Conservation (phyloP, 2,797 vertebrate genomes). For the Anniella stebbinsi region DNA sequence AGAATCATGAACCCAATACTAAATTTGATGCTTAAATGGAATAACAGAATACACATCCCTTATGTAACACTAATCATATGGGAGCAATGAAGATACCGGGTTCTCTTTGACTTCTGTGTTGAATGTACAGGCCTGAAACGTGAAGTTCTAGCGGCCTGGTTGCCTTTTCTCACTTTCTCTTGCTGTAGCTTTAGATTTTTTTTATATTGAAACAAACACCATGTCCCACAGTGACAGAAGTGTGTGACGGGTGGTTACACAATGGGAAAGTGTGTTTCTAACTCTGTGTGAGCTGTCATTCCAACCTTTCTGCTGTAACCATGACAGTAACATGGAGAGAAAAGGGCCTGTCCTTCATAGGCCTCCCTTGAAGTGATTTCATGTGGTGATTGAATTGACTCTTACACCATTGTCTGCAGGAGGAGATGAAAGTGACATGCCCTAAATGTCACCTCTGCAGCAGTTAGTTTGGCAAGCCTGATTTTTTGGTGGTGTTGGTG, state of each 20-base stretch:
- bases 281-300: constrained; percentile 25
- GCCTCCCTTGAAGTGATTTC: constrained; percentile 26
- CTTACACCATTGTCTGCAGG: background rate
- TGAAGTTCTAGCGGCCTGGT: background rate
- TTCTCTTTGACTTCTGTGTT: background rate
- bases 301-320: constrained; percentile 25
- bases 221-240: background rate
- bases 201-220: constrained; percentile 33
- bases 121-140: background rate
- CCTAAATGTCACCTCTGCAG: constrained; percentile 20
- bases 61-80: background rate
- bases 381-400: background rate
- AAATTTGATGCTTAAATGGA: background rate
- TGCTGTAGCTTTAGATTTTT: constrained; percentile 38
- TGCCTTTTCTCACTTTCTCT: constrained; percentile 31
- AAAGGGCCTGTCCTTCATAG: constrained; percentile 25
- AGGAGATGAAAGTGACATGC: constrained; percentile 10
- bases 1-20: background rate
- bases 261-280: constrained; percentile 21
- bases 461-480: background rate
- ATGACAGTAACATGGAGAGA: constrained; percentile 7
- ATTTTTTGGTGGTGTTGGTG: background rate
- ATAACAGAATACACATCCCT: background rate
- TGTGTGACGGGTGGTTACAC: background rate
- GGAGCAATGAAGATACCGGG: too few species aligned